Evolutionary conservation across 2,797 vertebrate species (phyloP).

Genomic region (Cryptoblepharus egeriae): DNA sequence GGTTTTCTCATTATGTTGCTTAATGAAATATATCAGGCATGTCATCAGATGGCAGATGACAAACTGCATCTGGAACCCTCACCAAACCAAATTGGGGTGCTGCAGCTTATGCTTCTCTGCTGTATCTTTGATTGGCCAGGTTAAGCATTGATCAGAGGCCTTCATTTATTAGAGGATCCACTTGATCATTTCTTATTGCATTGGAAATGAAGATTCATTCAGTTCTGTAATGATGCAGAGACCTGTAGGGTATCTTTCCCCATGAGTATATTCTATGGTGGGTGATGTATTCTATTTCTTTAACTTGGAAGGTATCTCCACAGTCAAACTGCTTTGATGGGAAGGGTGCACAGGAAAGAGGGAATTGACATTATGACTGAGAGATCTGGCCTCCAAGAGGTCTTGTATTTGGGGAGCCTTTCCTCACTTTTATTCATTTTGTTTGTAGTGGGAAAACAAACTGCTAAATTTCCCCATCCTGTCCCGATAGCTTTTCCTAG

Average conservation of each 20-base stretch:
- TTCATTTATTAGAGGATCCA: too few relatives aligned
- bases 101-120: not conserved
- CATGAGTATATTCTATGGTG: too few relatives aligned
- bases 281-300: not conserved
- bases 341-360: not conserved
- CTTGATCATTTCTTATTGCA: too few relatives aligned
- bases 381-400: not conserved
- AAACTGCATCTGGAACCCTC: not conserved
- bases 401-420: not conserved
- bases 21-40: not conserved
- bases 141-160: too few relatives aligned
- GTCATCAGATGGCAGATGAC: not conserved
- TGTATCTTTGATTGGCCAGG: too few relatives aligned
- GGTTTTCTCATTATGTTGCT: slow-evolving; percentile 21
- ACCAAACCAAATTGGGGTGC: not conserved
- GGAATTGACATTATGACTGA: not conserved
- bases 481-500: slow-evolving; percentile 52
- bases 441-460: slow-evolving; percentile 30
- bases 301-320: not conserved
- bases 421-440: slow-evolving; percentile 22
- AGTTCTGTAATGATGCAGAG: not conserved
- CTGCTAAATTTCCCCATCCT: slow-evolving; percentile 54
- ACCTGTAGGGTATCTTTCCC: not conserved
- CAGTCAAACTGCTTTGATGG: not conserved
- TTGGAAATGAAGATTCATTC: not conserved